Evolutionary conservation across 1,140 invertebrate genomes (phyloP).

Genomic region (Pogonomyrmex barbatus): DNA sequence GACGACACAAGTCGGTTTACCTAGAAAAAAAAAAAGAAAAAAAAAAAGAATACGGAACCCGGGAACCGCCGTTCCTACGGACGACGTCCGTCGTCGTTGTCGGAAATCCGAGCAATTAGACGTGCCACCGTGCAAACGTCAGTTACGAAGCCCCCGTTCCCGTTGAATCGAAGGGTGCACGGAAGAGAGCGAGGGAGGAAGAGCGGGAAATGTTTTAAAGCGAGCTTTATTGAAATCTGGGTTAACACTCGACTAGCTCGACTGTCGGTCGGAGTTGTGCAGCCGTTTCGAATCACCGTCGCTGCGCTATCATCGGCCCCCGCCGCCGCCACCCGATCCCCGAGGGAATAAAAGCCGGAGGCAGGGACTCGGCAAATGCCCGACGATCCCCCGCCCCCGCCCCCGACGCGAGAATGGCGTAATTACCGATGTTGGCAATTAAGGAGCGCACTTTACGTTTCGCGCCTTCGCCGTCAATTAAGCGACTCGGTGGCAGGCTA

Average conservation of each 20-base stretch:
- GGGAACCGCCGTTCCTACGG: slow-evolving; percentile 43
- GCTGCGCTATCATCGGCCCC: slow-evolving; percentile 40
- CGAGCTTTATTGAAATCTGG: slow-evolving; percentile 73
- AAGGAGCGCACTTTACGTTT: slow-evolving; percentile 77
- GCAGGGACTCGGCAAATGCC: slow-evolving; percentile 64
- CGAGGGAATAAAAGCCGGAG: slow-evolving; percentile 66
- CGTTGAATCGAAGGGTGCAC: slow-evolving; percentile 42
- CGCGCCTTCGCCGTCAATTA: slow-evolving; percentile 71
- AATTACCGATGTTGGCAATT: slow-evolving; percentile 79
- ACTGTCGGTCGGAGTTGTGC: slow-evolving; percentile 50
- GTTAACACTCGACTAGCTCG: slow-evolving; percentile 61
- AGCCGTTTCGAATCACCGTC: slow-evolving; percentile 17
- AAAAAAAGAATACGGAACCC: background rate
- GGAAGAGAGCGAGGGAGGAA: background rate
- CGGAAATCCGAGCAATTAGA: slow-evolving; percentile 67
- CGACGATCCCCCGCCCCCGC: slow-evolving; percentile 42
- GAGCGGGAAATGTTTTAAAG: slow-evolving; percentile 71
- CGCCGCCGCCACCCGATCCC: slow-evolving; percentile 18
- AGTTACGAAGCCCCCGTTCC: slow-evolving; percentile 41
- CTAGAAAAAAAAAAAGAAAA: background rate
- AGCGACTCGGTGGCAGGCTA: slow-evolving; percentile 7
- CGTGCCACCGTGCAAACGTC: slow-evolving; percentile 50
- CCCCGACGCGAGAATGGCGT: slow-evolving; percentile 64
- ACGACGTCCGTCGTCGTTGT: slow-evolving; percentile 31
- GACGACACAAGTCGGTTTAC: slow-evolving; percentile 58